phyloP scores from a whole-genome alignment of 2,888 invertebrate genomes.

The Leucania comma region DNA sequence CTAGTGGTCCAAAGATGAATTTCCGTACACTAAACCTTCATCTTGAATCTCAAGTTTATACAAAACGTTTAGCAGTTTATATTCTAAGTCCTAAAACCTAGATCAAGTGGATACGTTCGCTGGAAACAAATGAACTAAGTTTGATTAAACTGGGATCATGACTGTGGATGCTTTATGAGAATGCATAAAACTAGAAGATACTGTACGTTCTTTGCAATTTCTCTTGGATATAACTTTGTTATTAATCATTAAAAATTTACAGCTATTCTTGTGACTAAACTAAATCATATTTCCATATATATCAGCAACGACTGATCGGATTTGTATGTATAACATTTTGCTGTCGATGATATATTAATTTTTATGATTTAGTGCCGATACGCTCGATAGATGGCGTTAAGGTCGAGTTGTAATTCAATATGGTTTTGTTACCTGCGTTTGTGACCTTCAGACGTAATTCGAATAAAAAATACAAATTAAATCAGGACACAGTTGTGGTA shows the following conservation, averaged over 20 bases:
- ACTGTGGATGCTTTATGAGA: conserved; percentile 13
- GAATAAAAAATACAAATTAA: no score
- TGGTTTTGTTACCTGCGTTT: no score
- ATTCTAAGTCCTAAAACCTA: conserved; percentile 37
- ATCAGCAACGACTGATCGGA: neutral
- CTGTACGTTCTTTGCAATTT: neutral
- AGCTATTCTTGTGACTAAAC: neutral
- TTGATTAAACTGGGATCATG: conserved; percentile 44
- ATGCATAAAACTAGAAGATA: conserved; percentile 29
- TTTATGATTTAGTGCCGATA: no score
- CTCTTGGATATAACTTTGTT: neutral
- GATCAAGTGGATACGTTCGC: conserved; percentile 39
- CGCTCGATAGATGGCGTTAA: no score
- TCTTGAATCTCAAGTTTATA: conserved; percentile 14
- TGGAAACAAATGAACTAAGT: conserved; percentile 47
- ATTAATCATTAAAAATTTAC: neutral
- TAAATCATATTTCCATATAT: neutral
- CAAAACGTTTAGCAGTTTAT: conserved; percentile 32
- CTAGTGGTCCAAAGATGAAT: no score
- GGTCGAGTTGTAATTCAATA: no score
- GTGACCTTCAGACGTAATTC: no score
- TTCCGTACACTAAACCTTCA: neutral
- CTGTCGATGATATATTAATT: no score
- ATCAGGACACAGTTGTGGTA: no score
- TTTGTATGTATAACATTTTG: neutral